phyloP scores from a whole-genome alignment of 2,797 vertebrate species.

The Propithecus perrieri region DNA sequence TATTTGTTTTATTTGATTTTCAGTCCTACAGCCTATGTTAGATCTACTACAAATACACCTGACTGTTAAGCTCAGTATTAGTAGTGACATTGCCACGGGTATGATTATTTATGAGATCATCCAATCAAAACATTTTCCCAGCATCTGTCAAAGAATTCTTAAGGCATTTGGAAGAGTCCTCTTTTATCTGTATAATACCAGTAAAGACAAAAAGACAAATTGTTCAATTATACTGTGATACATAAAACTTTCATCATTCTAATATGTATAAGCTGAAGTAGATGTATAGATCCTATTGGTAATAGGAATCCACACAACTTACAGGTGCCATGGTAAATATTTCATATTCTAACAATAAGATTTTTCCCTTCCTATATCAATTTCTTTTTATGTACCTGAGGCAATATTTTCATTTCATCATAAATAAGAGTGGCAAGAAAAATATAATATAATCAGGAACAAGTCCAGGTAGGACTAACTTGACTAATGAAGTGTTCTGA shows the following conservation, averaged over 20 bases:
- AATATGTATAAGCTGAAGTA: background rate
- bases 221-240: slow-evolving; percentile 53
- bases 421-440: slow-evolving; percentile 59
- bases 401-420: slow-evolving; percentile 50
- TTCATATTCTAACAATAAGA: slow-evolving; percentile 56
- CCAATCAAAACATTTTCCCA: background rate
- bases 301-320: background rate
- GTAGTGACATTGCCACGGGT: background rate
- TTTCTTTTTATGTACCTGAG: slow-evolving; percentile 39
- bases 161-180: background rate
- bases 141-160: background rate
- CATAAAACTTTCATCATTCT: slow-evolving; percentile 52
- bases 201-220: slow-evolving; percentile 41
- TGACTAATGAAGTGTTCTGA: slow-evolving; percentile 43
- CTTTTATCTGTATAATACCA: background rate
- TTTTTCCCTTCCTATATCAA: background rate
- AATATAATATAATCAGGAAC: slow-evolving; percentile 38
- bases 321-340: slow-evolving; percentile 40
- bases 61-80: background rate
- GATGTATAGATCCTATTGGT: background rate
- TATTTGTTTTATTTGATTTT: background rate
- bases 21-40: background rate
- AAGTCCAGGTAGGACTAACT: background rate
- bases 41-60: background rate
- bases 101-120: slow-evolving; percentile 28